Conservation (phyloP, 53 echinoderm and acorn worm species). For the Paracentrotus lividus region DNA sequence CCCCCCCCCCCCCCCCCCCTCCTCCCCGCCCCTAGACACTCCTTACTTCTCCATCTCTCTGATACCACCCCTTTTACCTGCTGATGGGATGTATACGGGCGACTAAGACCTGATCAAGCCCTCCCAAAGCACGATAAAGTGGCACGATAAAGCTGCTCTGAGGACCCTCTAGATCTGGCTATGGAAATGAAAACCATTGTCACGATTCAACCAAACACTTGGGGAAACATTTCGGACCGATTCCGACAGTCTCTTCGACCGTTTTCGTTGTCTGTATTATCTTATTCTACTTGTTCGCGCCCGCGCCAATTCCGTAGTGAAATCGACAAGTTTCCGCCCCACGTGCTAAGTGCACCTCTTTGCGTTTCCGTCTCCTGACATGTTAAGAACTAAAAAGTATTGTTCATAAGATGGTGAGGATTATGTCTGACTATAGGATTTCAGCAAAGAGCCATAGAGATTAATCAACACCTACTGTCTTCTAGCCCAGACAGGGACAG, state of each 20-base stretch:
- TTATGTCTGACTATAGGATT: conserved; percentile 35
- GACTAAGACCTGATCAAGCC: conserved; percentile 8
- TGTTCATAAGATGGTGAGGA: conserved; percentile 1
- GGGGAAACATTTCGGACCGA: conserved; percentile 35
- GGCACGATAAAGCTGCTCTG: not conserved
- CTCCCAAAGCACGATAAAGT: conserved; percentile 40
- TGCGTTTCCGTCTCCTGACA: conserved; percentile 32
- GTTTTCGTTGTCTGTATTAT: not conserved
- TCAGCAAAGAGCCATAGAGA: conserved; percentile 4
- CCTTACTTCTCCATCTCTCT: not conserved
- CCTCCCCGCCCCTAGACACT: not conserved
- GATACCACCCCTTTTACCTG: not conserved
- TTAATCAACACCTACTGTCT: not conserved
- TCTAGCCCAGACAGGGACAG: not conserved
- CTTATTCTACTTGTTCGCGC: not conserved
- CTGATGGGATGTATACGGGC: not conserved
- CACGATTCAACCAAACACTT: conserved; percentile 44
- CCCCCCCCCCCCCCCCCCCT: not conserved
- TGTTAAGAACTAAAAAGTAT: not conserved
- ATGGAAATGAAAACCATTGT: conserved; percentile 50
- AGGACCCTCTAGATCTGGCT: conserved; percentile 1
- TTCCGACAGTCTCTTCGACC: not conserved
- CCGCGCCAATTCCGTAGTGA: conserved; percentile 17
- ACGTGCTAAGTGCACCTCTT: conserved; percentile 26
- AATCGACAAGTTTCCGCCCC: conserved; percentile 42